A percentile compares a stretch with the other conserved stretches of the same genome.
Conservation (phyloP, 35 echinoderm and acorn worm genomes). For the Diadema setosum region DNA sequence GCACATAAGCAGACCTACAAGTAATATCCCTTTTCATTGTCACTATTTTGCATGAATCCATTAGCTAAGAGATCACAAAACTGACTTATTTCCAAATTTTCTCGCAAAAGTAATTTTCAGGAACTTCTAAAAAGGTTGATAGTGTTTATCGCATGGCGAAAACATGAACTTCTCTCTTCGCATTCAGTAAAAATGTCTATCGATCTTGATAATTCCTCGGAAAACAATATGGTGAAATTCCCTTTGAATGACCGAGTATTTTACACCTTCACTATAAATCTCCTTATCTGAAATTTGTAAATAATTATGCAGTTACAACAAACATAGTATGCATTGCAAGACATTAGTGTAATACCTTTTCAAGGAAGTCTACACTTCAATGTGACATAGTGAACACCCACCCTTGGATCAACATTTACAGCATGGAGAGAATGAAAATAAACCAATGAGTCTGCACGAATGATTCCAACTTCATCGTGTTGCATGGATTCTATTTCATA, state of each 20-base stretch:
- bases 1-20: background rate
- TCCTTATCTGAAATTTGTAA: background rate
- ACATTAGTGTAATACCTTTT: background rate
- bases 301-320: background rate
- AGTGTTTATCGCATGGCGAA: background rate
- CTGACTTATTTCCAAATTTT: background rate
- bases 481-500: background rate
- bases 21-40: background rate
- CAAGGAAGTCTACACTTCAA: background rate
- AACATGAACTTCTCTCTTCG: background rate
- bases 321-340: background rate
- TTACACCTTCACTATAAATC: background rate
- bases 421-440: constrained; percentile 41
- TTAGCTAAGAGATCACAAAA: background rate
- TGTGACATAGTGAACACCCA: background rate
- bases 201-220: background rate
- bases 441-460: background rate
- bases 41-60: background rate
- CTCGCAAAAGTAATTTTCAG: background rate
- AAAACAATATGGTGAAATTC: background rate
- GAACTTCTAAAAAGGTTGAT: background rate
- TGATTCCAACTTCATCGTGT: background rate
- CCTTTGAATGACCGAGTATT: background rate
- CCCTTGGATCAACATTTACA: background rate
- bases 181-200: background rate